These are phyloP conservation scores for Dasyornis broadbenti DNA, from an alignment of 2,113 vertebrate genomes.

Conservation along the genomic window DNA sequence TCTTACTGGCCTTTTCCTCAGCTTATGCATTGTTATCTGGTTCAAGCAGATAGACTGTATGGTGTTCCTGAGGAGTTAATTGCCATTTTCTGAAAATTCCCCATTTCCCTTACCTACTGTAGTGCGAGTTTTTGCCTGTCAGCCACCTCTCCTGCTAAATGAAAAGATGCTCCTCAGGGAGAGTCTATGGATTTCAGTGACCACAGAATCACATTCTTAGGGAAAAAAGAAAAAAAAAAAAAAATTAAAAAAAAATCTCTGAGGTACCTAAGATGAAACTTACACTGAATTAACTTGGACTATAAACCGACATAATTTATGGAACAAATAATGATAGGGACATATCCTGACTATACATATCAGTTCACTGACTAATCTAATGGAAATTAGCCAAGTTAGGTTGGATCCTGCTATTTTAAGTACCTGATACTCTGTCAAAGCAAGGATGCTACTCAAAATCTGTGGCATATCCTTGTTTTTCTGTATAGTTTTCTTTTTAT, in stretches of 20 bases:
- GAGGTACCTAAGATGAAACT: background rate
- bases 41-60: background rate
- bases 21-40: background rate
- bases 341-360: background rate
- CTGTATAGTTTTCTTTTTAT: background rate
- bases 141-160: background rate
- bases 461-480: background rate
- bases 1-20: background rate
- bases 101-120: background rate
- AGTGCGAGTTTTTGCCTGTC: background rate
- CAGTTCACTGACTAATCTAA: background rate
- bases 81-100: background rate
- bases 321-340: background rate
- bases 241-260: background rate
- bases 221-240: background rate
- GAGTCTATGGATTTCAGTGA: background rate
- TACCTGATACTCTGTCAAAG: background rate
- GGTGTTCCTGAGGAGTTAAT: background rate
- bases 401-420: background rate
- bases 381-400: background rate
- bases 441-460: background rate
- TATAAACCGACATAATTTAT: background rate
- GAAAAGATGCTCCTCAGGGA: background rate
- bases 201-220: background rate
- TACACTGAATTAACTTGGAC: background rate